Evolutionary conservation across 1,140 invertebrate species (phyloP), one percentile per base, ranked within the genome.

Genomic region (Musca domestica): DNA sequence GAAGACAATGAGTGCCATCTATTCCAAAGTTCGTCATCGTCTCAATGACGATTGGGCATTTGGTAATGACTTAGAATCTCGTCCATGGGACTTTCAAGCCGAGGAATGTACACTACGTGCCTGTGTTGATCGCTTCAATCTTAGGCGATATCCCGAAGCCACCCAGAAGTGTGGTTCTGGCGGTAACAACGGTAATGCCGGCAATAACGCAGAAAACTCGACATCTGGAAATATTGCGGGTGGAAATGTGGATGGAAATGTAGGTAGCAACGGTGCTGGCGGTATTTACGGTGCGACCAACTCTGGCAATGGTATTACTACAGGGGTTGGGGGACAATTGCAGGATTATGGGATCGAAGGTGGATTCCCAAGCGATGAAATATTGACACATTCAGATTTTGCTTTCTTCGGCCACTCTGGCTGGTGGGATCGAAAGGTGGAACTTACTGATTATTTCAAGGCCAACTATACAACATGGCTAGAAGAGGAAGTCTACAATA

Each of bases 41-140:
- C 85, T 99, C 1, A 99, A 98, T 77, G 98, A 99, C 84, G 98
- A 99, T 81, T 99, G 98, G 98, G 98, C 98, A 14, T 99, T 95
- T 87, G 98, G 97, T 41, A 99, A 99, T 86, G 95, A 99, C 86
- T 88, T 98, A 72, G 96, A 99, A 86, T 95, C 95, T 5, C 87
- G 95, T 72, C 96, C 96, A 3, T 98, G 95, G 95, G 97, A 99
- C 83, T 99, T 98, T 80, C 98, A 99, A 86, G 95, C 93, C 25
- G 97, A 99, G 83, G 98, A 99, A 82, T 98, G 95, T 85, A 91
- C 94, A 22, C 83, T 99, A 17, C 87, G 96, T 67, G 90, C 93
- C 1, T 94, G 92, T 72, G 95, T 99, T 3, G 96, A 98, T 84
- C 87, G 95, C 49, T 99, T 99, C 74, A 99, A 99, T 83, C 90